Percentiles rank a stretch among this genome's conserved stretches.
These are phyloP conservation scores for Sminthurides bifidus DNA, from an alignment of 1,140 invertebrate genomes.

Conservation along the genomic window DNA sequence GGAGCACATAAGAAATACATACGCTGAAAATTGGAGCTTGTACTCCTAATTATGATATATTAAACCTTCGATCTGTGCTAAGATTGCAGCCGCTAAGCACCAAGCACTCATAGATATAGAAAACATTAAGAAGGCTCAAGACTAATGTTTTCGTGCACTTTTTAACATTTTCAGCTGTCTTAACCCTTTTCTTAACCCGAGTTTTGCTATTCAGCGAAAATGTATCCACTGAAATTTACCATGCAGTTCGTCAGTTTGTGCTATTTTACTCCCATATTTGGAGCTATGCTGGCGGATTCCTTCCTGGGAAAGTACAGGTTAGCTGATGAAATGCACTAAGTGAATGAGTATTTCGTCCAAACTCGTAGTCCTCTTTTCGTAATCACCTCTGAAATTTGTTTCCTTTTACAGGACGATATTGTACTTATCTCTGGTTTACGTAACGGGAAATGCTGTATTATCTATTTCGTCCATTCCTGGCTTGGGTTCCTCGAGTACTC, in stretches of 20 bases:
- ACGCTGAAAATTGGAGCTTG: too few species aligned
- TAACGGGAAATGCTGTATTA: conserved; percentile 41
- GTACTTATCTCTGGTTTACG: conserved; percentile 40
- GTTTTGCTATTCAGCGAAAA: conserved; percentile 31
- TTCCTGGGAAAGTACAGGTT: conserved; percentile 40
- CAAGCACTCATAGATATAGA: too few species aligned
- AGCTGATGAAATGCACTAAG: not conserved
- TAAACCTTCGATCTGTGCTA: too few species aligned
- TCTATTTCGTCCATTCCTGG: conserved; percentile 31
- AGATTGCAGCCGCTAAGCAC: too few species aligned
- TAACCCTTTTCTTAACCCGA: not conserved
- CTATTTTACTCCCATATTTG: conserved; percentile 74
- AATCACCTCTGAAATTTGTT: not conserved
- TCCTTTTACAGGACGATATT: conserved; percentile 21
- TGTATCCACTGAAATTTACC: conserved; percentile 63
- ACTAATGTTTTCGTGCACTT: too few species aligned
- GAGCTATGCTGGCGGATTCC: conserved; percentile 46
- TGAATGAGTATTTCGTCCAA: too few species aligned
- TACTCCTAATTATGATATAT: too few species aligned
- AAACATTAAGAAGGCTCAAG: too few species aligned
- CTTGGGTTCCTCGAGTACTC: not conserved
- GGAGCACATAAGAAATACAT: too few species aligned
- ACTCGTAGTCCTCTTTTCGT: too few species aligned
- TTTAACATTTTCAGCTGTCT: not conserved
- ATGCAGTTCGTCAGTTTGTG: conserved; percentile 68